A percentile compares a stretch with the other conserved stretches of the same genome.
Evolutionary conservation across 2,888 invertebrate species (phyloP).

Genomic region (Neocrepidodera transversa): DNA sequence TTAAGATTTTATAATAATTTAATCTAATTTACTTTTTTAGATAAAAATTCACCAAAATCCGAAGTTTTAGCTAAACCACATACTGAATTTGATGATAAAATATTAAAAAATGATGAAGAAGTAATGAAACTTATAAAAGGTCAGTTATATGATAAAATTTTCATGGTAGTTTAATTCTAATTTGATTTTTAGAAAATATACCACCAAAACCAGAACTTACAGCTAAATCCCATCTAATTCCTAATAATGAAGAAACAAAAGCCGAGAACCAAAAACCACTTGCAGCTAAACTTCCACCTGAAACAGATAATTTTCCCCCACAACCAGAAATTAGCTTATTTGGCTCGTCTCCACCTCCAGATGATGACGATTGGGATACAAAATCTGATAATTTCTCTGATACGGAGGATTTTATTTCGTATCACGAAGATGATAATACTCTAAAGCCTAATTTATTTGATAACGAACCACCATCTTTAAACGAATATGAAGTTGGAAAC

Average conservation of each 20-base stretch:
- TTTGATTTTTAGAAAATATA: background rate
- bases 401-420: conserved; percentile 39
- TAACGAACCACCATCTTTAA: conserved; percentile 52
- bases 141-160: too few relatives aligned
- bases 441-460: conserved; percentile 48
- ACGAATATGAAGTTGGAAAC: conserved; percentile 46
- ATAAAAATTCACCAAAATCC: too few relatives aligned
- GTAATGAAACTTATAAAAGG: too few relatives aligned
- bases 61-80: too few relatives aligned
- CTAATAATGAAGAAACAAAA: background rate
- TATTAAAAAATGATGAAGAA: too few relatives aligned
- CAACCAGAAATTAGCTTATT: conserved; percentile 23
- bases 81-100: too few relatives aligned
- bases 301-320: too few relatives aligned
- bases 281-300: too few relatives aligned
- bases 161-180: too few relatives aligned
- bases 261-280: too few relatives aligned
- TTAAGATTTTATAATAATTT: too few relatives aligned
- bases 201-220: conserved; percentile 2
- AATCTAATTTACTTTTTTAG: too few relatives aligned
- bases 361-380: conserved; percentile 50
- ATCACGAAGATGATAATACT: conserved; percentile 24
- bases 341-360: conserved; percentile 29
- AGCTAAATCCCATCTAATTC: background rate
- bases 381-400: conserved; percentile 51